Evolutionary conservation across 1,140 invertebrate species (phyloP).

Genomic region (Drosophila ambigua): DNA sequence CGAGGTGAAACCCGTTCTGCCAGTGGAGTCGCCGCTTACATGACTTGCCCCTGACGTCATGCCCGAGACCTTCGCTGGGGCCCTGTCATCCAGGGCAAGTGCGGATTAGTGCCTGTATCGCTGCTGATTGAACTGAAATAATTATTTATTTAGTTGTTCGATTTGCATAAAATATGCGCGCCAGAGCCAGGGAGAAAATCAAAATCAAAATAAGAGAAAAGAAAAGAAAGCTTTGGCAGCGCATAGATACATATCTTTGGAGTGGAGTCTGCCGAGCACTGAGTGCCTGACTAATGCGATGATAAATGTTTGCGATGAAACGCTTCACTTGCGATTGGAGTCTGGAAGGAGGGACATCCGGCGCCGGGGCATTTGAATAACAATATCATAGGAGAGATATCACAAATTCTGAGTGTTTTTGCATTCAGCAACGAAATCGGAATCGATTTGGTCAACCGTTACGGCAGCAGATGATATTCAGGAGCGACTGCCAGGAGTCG

Average conservation of each 20-base stretch:
- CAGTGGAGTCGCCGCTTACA: conserved; percentile 14
- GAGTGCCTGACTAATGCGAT: conserved; percentile 73
- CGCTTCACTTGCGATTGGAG: conserved; percentile 54
- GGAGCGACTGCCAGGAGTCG: background rate
- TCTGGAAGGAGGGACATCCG: conserved; percentile 54
- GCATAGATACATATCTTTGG: conserved; percentile 14
- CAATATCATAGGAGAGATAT: conserved; percentile 49
- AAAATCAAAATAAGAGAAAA: conserved; percentile 7
- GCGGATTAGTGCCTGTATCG: conserved; percentile 27
- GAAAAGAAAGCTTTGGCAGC: background rate
- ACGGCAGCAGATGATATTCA: conserved; percentile 32
- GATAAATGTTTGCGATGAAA: conserved; percentile 78
- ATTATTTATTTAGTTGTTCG: conserved; percentile 31
- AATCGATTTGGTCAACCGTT: conserved; percentile 80
- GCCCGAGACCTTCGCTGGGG: background rate
- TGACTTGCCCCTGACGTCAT: conserved; percentile 1
- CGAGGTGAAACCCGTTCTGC: conserved; percentile 19
- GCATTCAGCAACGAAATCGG: conserved; percentile 30
- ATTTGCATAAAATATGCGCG: conserved; percentile 58
- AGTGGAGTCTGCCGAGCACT: background rate
- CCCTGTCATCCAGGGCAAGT: conserved; percentile 12
- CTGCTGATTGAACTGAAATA: conserved; percentile 8
- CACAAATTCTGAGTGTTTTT: conserved; percentile 43
- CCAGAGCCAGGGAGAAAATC: background rate
- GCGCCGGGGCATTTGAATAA: conserved; percentile 67